A percentile compares a stretch with the other conserved stretches of the same genome.
These are phyloP conservation scores for Macrotis lagotis DNA, from an alignment of 2,113 vertebrate species.

Conservation along the genomic window DNA sequence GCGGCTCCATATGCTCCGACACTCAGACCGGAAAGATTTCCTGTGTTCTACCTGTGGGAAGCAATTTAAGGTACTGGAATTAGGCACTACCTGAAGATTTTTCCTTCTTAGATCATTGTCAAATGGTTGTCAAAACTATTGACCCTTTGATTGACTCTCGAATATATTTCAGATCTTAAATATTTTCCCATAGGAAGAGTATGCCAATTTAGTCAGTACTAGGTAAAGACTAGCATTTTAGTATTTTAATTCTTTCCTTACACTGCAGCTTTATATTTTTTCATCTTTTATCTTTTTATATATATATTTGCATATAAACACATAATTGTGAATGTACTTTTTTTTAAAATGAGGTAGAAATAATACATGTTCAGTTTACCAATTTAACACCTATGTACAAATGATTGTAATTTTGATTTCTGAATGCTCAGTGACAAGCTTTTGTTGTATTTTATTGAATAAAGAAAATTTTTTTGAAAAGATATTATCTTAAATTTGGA, in stretches of 20 bases:
- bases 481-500: no score
- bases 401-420: background rate
- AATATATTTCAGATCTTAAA: background rate
- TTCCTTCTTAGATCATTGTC: background rate
- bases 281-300: background rate
- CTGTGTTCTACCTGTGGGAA: slow-evolving; percentile 98
- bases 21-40: slow-evolving; percentile 98
- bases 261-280: background rate
- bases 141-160: background rate
- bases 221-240: background rate
- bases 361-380: background rate
- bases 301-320: background rate
- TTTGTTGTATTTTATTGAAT: no score
- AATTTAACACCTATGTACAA: background rate
- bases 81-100: background rate
- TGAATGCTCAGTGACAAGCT: no score
- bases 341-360: background rate
- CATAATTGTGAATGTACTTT: no score
- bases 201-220: background rate
- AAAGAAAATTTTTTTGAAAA: no score
- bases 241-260: background rate
- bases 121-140: background rate
- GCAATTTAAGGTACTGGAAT: slow-evolving; percentile 93
- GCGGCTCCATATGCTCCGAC: slow-evolving; percentile 96
- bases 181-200: background rate